phyloP scores from a whole-genome alignment of 2,888 invertebrate genomes.

The Tetropium fuscum region DNA sequence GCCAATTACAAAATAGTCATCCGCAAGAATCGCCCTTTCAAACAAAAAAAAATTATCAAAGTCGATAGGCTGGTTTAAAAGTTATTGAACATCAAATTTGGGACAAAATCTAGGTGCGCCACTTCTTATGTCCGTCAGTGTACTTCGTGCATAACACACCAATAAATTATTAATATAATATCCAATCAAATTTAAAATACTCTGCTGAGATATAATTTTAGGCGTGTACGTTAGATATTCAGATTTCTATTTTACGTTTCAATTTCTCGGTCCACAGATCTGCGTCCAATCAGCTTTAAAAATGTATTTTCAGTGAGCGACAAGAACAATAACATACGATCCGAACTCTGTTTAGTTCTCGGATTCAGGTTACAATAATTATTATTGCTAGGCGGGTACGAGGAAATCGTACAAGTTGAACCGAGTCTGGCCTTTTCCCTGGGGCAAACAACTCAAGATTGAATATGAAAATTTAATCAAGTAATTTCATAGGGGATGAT shows the following conservation, averaged over 20 bases:
- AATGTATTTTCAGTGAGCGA: slow-evolving; percentile 21
- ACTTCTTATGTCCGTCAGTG: no score
- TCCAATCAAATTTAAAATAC: no score
- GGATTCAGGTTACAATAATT: slow-evolving; percentile 18
- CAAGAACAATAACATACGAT: background rate
- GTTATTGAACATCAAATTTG: no score
- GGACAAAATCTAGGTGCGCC: no score
- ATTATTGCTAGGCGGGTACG: slow-evolving; percentile 34
- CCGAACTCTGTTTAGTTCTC: background rate
- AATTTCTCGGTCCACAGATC: slow-evolving; percentile 7
- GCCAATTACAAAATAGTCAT: no score
- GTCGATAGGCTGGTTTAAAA: no score
- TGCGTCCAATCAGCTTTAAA: slow-evolving; percentile 13
- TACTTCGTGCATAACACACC: no score
- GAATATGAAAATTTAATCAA: slow-evolving; percentile 85
- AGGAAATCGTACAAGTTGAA: slow-evolving; percentile 49
- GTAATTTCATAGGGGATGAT: slow-evolving; percentile 75
- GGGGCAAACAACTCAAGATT: slow-evolving; percentile 79
- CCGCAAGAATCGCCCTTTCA: no score
- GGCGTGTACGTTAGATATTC: no score
- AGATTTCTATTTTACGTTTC: slow-evolving; percentile 19
- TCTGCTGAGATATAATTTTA: no score
- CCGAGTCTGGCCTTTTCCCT: slow-evolving; percentile 65
- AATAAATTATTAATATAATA: no score
- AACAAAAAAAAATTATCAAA: no score